phyloP scores from a whole-genome alignment of 30 jellyfish, hydroid and myxozoan species.

The Aurelia sp. region DNA sequence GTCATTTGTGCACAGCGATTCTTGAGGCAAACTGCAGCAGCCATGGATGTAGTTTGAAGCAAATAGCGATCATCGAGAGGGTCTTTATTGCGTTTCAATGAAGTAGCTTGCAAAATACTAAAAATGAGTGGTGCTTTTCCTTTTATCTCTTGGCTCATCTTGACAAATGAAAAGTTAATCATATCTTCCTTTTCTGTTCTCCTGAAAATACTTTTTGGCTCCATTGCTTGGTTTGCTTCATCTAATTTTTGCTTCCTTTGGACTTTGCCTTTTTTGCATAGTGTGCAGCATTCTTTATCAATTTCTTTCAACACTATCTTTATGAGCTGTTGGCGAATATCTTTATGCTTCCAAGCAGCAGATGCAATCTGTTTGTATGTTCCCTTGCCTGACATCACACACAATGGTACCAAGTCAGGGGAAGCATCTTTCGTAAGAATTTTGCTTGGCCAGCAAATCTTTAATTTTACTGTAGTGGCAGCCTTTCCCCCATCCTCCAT shows the following conservation, averaged over 20 bases:
- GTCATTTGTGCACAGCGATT: slow-evolving; percentile 45
- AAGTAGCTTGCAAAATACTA: slow-evolving; percentile 20
- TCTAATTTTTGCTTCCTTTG: neutral
- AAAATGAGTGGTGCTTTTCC: slow-evolving; percentile 11
- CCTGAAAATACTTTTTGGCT: slow-evolving; percentile 8
- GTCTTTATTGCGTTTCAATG: neutral
- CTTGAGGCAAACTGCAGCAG: slow-evolving; percentile 53
- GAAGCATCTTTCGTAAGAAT: neutral
- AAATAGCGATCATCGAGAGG: slow-evolving; percentile 1
- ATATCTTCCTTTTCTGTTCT: slow-evolving; percentile 39
- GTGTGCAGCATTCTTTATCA: slow-evolving; percentile 7
- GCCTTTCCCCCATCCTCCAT: neutral
- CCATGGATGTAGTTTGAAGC: slow-evolving; percentile 37
- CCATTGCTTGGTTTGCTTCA: neutral
- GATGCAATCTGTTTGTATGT: slow-evolving; percentile 15
- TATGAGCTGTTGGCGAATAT: neutral
- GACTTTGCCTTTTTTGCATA: neutral
- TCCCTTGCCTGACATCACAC: slow-evolving; percentile 1
- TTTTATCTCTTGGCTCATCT: slow-evolving; percentile 13
- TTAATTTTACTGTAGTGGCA: neutral
- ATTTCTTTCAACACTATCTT: slow-evolving; percentile 5
- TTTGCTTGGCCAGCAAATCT: neutral
- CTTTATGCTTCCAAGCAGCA: slow-evolving; percentile 6
- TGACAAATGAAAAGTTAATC: slow-evolving; percentile 4
- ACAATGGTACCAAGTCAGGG: slow-evolving; percentile 1